Percentiles rank a stretch among this genome's conserved stretches.
Evolutionary conservation across 2,888 invertebrate species (phyloP).

Genomic region (Drosophila glabriapex): DNA sequence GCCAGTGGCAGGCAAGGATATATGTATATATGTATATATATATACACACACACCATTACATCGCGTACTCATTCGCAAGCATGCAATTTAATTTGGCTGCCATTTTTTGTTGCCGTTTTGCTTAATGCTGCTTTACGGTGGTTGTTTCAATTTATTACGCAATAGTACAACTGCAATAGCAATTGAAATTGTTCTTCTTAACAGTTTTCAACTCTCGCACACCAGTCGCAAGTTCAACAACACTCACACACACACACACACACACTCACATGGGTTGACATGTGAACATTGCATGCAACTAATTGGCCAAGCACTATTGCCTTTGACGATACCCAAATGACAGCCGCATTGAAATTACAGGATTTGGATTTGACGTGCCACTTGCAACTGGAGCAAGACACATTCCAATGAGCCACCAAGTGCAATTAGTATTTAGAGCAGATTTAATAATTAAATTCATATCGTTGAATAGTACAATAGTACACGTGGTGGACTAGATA

Average conservation of each 20-base stretch:
- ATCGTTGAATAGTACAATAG: slow-evolving; percentile 6
- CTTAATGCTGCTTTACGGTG: slow-evolving; percentile 72
- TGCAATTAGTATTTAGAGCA: slow-evolving; percentile 18
- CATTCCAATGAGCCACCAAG: slow-evolving; percentile 7
- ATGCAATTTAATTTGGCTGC: slow-evolving; percentile 74
- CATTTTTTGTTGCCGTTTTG: slow-evolving; percentile 74
- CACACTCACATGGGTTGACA: slow-evolving; percentile 57
- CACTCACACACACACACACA: slow-evolving; percentile 16
- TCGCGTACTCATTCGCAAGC: slow-evolving; percentile 21
- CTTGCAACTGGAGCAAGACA: slow-evolving; percentile 2
- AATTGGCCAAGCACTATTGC: slow-evolving; percentile 57
- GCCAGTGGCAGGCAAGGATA: slow-evolving; percentile 60
- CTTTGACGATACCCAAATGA: slow-evolving; percentile 14
- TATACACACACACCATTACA: slow-evolving; percentile 15
- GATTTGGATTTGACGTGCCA: slow-evolving; percentile 17
- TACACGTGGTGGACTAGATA: slow-evolving; percentile 18
- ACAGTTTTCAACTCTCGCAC: slow-evolving; percentile 51
- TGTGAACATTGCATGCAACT: slow-evolving; percentile 74
- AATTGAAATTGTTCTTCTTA: slow-evolving; percentile 52
- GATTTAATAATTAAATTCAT: slow-evolving; percentile 27
- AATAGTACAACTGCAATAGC: slow-evolving; percentile 50
- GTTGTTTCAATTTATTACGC: slow-evolving; percentile 76
- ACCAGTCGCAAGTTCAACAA: slow-evolving; percentile 22
- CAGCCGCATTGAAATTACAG: slow-evolving; percentile 31
- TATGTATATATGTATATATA: neutral